Evolutionary conservation across 1,140 invertebrate genomes (phyloP).

Genomic region (Berghia stephanieae): DNA sequence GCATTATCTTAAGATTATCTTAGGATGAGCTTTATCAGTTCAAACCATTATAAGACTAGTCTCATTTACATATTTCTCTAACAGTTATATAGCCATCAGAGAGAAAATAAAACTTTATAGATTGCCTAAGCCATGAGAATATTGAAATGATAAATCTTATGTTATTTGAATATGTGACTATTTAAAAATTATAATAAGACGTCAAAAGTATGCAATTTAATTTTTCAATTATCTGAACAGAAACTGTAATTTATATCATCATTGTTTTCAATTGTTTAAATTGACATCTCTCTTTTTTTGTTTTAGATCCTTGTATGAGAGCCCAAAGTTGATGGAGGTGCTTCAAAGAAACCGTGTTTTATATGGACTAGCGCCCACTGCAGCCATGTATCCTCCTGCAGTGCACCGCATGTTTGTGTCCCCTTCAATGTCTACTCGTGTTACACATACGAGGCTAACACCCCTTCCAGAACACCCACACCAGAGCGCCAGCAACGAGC

Average conservation of each 20-base stretch:
- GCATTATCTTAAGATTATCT: too few species aligned
- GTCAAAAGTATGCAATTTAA: not conserved
- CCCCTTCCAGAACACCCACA: conserved; percentile 30
- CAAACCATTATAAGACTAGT: too few species aligned
- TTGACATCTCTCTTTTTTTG: not conserved
- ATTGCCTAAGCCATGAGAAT: too few species aligned
- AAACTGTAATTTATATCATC: not conserved
- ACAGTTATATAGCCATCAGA: too few species aligned
- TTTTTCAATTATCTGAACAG: not conserved
- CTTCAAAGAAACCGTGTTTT: conserved; percentile 32
- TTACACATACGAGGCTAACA: conserved; percentile 41
- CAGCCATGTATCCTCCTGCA: conserved; percentile 29
- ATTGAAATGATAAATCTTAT: not conserved
- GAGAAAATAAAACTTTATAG: too few species aligned
- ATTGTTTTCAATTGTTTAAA: not conserved
- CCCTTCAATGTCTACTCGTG: conserved; percentile 39
- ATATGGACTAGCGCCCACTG: conserved; percentile 29
- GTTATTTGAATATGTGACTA: not conserved
- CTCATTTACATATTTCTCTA: too few species aligned
- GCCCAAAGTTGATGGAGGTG: conserved; percentile 40
- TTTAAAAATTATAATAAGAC: not conserved
- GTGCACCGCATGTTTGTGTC: conserved; percentile 31
- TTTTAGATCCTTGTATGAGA: not conserved
- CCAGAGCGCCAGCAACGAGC: conserved; percentile 20
- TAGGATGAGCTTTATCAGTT: too few species aligned